These are phyloP conservation scores for Rhombomys opimus DNA, from an alignment of 2,113 vertebrate genomes.

Conservation along the genomic window DNA sequence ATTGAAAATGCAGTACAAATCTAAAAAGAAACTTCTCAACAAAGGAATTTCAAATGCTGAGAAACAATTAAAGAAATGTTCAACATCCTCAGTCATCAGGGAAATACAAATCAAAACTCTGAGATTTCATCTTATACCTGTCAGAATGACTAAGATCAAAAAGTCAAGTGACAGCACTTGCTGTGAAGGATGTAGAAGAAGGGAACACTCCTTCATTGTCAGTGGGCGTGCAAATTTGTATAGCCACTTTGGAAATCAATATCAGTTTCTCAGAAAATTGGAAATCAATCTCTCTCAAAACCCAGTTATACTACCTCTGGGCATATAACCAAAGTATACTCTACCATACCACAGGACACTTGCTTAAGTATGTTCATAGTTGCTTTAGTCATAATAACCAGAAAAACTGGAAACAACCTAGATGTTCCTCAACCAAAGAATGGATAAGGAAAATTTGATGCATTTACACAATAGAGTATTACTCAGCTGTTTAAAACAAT, in stretches of 20 bases:
- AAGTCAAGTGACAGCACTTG: background rate
- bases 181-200: background rate
- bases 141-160: background rate
- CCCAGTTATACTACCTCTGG: background rate
- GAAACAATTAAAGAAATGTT: background rate
- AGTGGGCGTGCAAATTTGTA: background rate
- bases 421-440: background rate
- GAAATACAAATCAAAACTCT: background rate
- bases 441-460: background rate
- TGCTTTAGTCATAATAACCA: background rate
- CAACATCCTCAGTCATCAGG: background rate
- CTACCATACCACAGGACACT: background rate
- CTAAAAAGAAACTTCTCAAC: background rate
- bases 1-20: background rate
- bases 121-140: background rate
- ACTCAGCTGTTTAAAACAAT: background rate
- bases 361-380: background rate
- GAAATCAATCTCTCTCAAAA: background rate
- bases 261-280: background rate
- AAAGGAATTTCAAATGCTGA: background rate
- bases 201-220: background rate
- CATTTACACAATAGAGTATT: background rate
- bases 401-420: background rate
- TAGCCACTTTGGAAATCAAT: background rate
- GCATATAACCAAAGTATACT: background rate